phyloP scores from a whole-genome alignment of 92 coral and sea anemone genomes.

The Anthopleura xanthogrammica region DNA sequence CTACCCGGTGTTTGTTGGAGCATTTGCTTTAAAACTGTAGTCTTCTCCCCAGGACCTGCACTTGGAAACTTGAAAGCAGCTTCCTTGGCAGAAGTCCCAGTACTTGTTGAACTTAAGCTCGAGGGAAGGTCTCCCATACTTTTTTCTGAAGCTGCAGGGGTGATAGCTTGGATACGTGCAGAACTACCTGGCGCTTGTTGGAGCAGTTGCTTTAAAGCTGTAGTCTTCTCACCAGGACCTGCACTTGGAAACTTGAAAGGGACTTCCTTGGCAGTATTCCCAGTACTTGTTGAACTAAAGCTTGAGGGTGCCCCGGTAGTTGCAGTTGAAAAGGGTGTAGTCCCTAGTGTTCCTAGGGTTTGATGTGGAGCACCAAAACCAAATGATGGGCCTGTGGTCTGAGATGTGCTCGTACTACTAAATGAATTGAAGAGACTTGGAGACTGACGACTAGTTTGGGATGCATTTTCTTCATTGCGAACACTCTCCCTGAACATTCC shows the following conservation, averaged over 20 bases:
- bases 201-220: not conserved
- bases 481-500: not conserved
- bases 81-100: not conserved
- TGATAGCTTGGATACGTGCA: too few relatives aligned
- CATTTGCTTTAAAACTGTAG: constrained; percentile 1
- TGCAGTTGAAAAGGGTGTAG: not conserved
- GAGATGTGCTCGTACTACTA: not conserved
- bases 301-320: not conserved
- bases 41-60: not conserved
- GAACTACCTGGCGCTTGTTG: too few relatives aligned
- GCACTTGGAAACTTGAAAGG: not conserved
- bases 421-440: not conserved
- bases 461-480: not conserved
- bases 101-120: not conserved
- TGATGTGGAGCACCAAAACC: not conserved
- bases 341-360: not conserved
- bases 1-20: not conserved
- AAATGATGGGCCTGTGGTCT: not conserved
- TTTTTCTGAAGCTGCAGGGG: too few relatives aligned
- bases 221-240: constrained; percentile 1
- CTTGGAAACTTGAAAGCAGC: not conserved
- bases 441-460: not conserved
- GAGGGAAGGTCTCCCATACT: not conserved
- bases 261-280: not conserved
- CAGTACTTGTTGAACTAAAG: not conserved